Evolutionary conservation across 1,140 invertebrate species (phyloP).

Genomic region (Meloidogyne floridensis): DNA sequence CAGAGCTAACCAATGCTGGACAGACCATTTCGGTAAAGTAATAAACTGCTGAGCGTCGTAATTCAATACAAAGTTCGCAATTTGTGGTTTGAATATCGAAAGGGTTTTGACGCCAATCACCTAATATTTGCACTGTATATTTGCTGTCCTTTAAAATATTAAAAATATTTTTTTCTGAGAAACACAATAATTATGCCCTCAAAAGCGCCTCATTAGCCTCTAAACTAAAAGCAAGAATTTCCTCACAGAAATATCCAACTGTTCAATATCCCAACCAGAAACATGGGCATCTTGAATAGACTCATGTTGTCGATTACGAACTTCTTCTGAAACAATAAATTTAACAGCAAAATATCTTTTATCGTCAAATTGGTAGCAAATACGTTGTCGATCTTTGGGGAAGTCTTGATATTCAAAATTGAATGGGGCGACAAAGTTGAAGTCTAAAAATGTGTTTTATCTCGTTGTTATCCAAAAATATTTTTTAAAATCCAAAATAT

Average conservation of each 20-base stretch:
- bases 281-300: conserved; percentile 60
- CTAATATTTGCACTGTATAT: conserved; percentile 61
- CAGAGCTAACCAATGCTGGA: conserved; percentile 57
- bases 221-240: not conserved
- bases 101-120: conserved; percentile 62
- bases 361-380: conserved; percentile 66
- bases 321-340: conserved; percentile 60
- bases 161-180: not conserved
- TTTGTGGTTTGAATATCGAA: conserved; percentile 64
- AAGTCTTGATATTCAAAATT: conserved; percentile 60
- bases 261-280: conserved; percentile 60
- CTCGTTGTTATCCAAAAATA: no score
- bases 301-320: conserved; percentile 55
- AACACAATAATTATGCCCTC: no score
- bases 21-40: conserved; percentile 61
- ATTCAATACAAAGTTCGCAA: conserved; percentile 61
- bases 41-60: conserved; percentile 63
- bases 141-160: conserved; percentile 52
- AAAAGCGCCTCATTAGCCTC: no score
- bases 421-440: conserved; percentile 61
- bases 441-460: conserved; percentile 37
- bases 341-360: conserved; percentile 64
- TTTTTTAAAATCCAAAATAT: conserved; percentile 44
- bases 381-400: conserved; percentile 61
- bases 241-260: conserved; percentile 50